Evolutionary conservation across 2,113 vertebrate genomes (phyloP), one percentile per base, ranked within the genome.

Genomic region (Channa argus): DNA sequence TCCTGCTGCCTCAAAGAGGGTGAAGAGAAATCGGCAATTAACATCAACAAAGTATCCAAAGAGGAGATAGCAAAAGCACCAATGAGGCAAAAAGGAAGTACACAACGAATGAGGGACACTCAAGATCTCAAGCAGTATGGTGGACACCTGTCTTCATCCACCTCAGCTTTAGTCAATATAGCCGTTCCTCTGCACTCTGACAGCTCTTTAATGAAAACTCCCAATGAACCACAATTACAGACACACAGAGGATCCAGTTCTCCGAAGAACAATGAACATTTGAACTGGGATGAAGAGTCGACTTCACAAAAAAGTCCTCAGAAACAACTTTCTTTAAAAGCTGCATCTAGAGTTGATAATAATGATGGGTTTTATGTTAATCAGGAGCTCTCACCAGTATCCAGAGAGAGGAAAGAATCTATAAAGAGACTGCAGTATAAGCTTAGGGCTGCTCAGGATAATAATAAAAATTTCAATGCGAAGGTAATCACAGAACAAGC

Each of bases 401-500:
- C 44, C 7, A 45, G 50, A 10, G 33, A 62, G 51, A 47, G 70
- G 41, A 65, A 52, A 66, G 53, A 58, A 51, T 52, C 79, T 51
- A 63, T n/a, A 50, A 77, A 73, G 34, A 74, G 66, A 47, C 55
- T 3, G 12, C 37, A 6, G 73, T 2, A 13, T 34, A 10, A 68
- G 53, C 58, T 56, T 3, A 69, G 13, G 64, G 61, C 65, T 1
- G 2, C 68, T 55, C 54, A 8, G 36, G 66, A 56, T 2, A 33
- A 56, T 49, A 37, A 79, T 50, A 45, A 68, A 54, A 53, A 69
- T 79, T 77, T 69, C 56, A 85, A 6, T 5, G 63, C 47, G 54
- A 66, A 34, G 41, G 63, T 36, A 9, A 80, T 68, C 53, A 63
- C 15, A 63, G 67, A 68, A 71, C 66, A 77, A 73, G 58, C 59